A percentile compares a stretch with the other conserved stretches of the same genome.
phyloP scores from a whole-genome alignment of 2,113 vertebrate genomes.

The Triplophysa siluroides region DNA sequence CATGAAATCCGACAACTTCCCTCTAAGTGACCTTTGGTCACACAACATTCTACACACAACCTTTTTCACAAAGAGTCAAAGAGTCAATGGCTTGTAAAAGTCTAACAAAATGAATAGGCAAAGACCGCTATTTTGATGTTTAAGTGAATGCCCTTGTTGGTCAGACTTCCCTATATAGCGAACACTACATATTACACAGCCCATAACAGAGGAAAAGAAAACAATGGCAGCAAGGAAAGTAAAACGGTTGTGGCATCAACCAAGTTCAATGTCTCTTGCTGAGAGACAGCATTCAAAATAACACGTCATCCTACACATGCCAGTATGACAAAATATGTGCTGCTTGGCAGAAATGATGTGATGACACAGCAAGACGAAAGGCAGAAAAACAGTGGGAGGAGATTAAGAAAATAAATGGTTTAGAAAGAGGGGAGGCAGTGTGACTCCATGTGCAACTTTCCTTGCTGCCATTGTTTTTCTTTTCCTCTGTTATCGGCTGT shows the following conservation, averaged over 20 bases:
- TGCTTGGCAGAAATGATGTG: constrained; percentile 27
- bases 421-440: background rate
- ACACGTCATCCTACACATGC: background rate
- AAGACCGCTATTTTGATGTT: background rate
- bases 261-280: no score
- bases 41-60: no score
- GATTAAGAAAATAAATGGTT: constrained; percentile 9
- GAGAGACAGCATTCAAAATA: background rate
- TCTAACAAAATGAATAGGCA: background rate
- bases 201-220: no score
- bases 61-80: no score
- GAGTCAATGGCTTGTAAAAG: background rate
- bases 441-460: no score
- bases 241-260: background rate
- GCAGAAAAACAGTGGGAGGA: constrained; percentile 12
- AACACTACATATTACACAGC: no score
- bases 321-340: constrained; percentile 28
- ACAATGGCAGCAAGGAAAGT: background rate
- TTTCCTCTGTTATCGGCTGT: no score
- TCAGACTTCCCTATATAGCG: no score
- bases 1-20: background rate
- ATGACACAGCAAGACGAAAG: constrained; percentile 12
- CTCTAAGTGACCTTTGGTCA: constrained; percentile 35
- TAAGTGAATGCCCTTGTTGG: no score
- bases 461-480: no score